Percentiles rank a stretch among this genome's conserved stretches.
phyloP scores from a whole-genome alignment of 2,797 vertebrate species.

The Microctenopoma lineatum region DNA sequence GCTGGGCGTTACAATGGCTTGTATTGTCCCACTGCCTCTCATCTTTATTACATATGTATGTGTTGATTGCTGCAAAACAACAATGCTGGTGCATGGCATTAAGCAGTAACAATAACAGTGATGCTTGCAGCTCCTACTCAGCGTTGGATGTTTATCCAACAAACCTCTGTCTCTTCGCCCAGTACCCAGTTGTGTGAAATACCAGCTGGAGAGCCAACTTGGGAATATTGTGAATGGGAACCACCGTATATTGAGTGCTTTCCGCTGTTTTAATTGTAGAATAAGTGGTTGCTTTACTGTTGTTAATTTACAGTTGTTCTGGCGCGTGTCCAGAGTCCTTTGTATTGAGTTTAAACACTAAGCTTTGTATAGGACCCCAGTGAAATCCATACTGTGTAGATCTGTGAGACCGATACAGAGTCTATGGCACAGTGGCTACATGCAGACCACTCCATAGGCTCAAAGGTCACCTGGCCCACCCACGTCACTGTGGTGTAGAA shows the following conservation, averaged over 20 bases:
- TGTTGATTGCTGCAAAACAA: slow-evolving; percentile 83
- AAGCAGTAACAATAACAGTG: slow-evolving; percentile 83
- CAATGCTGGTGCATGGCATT: slow-evolving; percentile 80
- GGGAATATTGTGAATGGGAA: slow-evolving; percentile 62
- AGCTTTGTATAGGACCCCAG: slow-evolving; percentile 26
- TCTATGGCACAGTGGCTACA: slow-evolving; percentile 69
- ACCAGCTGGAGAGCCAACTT: slow-evolving; percentile 62
- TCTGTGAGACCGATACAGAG: slow-evolving; percentile 71
- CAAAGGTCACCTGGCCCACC: slow-evolving; percentile 81
- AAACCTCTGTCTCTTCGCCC: slow-evolving; percentile 73
- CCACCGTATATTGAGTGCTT: slow-evolving; percentile 12
- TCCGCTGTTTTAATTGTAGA: slow-evolving; percentile 9
- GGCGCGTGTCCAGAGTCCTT: slow-evolving; percentile 1
- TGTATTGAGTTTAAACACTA: slow-evolving; percentile 12
- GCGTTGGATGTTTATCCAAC: slow-evolving; percentile 78
- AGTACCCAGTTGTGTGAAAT: slow-evolving; percentile 71
- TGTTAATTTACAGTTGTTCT: slow-evolving; percentile 5
- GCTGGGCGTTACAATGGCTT: slow-evolving; percentile 71
- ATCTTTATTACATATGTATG: slow-evolving; percentile 84
- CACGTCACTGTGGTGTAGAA: slow-evolving; percentile 75
- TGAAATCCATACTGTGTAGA: slow-evolving; percentile 56
- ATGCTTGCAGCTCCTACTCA: slow-evolving; percentile 81
- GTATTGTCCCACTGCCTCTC: slow-evolving; percentile 76
- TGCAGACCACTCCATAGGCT: slow-evolving; percentile 59
- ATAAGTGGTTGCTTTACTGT: background rate